Conservation (phyloP, 2,888 invertebrate species). For the Charanyca ferruginea region DNA sequence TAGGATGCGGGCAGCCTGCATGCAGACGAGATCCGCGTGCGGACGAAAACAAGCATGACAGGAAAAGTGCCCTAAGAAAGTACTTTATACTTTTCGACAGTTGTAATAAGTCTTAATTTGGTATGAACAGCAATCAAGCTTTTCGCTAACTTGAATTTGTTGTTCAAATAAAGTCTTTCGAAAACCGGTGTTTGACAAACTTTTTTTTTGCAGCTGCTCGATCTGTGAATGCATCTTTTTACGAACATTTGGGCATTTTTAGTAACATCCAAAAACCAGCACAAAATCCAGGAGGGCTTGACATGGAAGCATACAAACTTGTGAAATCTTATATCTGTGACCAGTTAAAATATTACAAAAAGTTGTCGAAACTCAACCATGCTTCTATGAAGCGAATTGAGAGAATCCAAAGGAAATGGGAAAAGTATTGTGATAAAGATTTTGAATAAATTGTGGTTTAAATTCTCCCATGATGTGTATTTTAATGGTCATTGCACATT, state of each 20-base stretch:
- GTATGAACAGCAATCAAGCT: too few relatives aligned
- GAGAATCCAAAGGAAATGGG: conserved; percentile 27
- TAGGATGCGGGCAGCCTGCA: too few relatives aligned
- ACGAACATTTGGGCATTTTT: neutral
- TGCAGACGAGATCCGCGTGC: too few relatives aligned
- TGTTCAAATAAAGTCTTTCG: too few relatives aligned
- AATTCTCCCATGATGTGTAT: neutral
- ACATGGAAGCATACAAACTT: neutral
- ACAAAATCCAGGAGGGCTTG: neutral
- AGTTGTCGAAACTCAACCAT: conserved; percentile 16
- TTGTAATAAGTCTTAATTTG: too few relatives aligned
- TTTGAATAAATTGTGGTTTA: conserved; percentile 9
- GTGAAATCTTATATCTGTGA: conserved; percentile 13
- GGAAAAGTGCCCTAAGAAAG: too few relatives aligned
- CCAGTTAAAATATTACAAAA: conserved; percentile 11
- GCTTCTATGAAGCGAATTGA: conserved; percentile 25
- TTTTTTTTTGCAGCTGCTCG: conserved; percentile 6
- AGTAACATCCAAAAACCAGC: fast-evolving
- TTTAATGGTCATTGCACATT: too few relatives aligned
- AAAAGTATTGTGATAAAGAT: conserved; percentile 20
- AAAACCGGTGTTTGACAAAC: too few relatives aligned
- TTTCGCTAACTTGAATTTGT: too few relatives aligned
- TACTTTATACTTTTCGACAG: too few relatives aligned
- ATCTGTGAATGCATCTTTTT: neutral
- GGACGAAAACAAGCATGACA: too few relatives aligned